A percentile compares a stretch with the other conserved stretches of the same genome.
Conservation (phyloP, 2,797 vertebrate species). For the Coreius guichenoti region DNA sequence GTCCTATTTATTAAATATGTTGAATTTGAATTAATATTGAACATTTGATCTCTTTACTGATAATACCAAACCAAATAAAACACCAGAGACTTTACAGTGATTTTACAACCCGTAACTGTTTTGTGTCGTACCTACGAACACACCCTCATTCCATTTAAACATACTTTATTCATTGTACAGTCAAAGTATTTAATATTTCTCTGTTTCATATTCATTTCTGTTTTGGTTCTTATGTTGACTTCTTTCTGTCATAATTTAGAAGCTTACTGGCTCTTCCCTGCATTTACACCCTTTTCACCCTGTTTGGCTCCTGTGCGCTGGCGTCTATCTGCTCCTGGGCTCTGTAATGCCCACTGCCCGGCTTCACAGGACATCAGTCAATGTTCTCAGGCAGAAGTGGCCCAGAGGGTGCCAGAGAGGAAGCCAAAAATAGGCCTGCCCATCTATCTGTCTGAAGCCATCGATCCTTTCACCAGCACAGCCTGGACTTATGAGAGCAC, state of each 20-base stretch:
- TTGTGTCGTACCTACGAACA: not conserved
- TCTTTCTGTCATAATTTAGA: not conserved
- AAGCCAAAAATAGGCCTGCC: slow-evolving; percentile 60
- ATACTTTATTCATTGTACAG: not conserved
- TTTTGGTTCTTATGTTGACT: not conserved
- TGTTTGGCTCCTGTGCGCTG: not conserved
- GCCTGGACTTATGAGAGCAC: slow-evolving; percentile 22
- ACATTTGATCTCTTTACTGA: not conserved
- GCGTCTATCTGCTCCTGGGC: not conserved
- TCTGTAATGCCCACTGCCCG: not conserved
- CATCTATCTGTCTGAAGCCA: slow-evolving; percentile 47
- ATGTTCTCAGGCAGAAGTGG: slow-evolving; percentile 54
- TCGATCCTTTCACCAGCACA: slow-evolving; percentile 40
- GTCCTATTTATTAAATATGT: not conserved
- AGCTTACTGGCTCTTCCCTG: not conserved
- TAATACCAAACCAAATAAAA: not conserved
- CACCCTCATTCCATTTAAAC: not conserved
- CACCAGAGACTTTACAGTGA: not conserved
- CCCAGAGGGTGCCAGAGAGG: slow-evolving; percentile 33
- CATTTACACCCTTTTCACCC: slow-evolving; percentile 10
- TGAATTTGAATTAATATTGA: not conserved
- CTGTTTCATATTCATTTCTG: not conserved
- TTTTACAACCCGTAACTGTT: not conserved
- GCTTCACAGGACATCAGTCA: slow-evolving; percentile 41
- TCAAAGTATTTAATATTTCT: not conserved